phyloP scores from a whole-genome alignment of 2,888 invertebrate species.

The Ochropleura plecta region DNA sequence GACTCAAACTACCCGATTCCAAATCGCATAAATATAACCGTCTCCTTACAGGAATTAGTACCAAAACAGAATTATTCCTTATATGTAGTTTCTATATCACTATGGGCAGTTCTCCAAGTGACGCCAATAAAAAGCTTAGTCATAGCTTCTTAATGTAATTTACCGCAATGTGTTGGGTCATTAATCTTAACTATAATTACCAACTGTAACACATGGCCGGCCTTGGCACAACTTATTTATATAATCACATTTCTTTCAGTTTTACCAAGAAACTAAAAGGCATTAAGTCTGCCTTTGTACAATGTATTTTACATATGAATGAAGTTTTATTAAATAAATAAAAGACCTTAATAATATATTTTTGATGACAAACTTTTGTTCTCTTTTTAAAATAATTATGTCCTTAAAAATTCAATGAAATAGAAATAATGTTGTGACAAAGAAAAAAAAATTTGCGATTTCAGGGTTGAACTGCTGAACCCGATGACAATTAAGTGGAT shows the following conservation, averaged over 20 bases:
- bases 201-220: slow-evolving; percentile 18
- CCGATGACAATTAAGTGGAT: no score
- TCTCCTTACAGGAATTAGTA: no score
- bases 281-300: no score
- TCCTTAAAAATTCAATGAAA: no score
- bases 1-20: not conserved
- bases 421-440: no score
- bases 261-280: slow-evolving; percentile 12
- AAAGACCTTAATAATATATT: no score
- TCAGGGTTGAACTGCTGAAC: no score
- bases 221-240: slow-evolving; percentile 30
- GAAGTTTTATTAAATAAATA: no score
- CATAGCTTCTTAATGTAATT: slow-evolving; percentile 30
- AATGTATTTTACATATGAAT: no score
- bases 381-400: no score
- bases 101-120: slow-evolving; percentile 33
- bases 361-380: no score
- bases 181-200: slow-evolving; percentile 51
- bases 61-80: not conserved
- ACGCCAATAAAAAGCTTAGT: slow-evolving; percentile 30
- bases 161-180: slow-evolving; percentile 29
- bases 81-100: not conserved
- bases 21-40: not conserved
- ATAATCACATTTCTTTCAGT: slow-evolving; percentile 25
- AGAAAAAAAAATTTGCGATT: no score